These are phyloP conservation scores for Palloptera scutellata DNA, from an alignment of 2,888 invertebrate genomes.

Conservation along the genomic window DNA sequence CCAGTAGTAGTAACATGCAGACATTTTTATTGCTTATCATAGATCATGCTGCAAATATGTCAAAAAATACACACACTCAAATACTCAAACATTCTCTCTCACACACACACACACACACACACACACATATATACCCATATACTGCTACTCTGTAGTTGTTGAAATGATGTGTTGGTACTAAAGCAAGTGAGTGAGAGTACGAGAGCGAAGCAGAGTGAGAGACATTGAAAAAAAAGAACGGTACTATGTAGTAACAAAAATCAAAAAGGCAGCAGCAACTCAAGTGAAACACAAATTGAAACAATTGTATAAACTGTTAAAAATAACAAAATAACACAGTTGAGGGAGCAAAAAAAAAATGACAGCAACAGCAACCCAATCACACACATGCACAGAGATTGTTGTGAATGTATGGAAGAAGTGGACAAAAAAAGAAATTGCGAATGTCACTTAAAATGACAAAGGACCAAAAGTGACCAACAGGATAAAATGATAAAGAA, in stretches of 20 bases:
- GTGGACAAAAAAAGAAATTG: slow-evolving; percentile 25
- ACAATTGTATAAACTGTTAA: slow-evolving; percentile 29
- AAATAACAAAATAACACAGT: background rate
- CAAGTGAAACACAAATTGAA: slow-evolving; percentile 28
- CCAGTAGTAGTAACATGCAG: slow-evolving; percentile 15
- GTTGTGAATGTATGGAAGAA: background rate
- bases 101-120: background rate
- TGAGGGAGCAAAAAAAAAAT: background rate
- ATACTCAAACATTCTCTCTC: too few species aligned
- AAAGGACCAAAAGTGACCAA: slow-evolving; percentile 37
- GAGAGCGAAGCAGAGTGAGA: background rate
- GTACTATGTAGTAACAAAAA: background rate
- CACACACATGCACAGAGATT: background rate
- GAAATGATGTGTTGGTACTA: too few species aligned
- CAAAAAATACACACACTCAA: slow-evolving; percentile 8
- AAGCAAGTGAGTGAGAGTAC: too few species aligned
- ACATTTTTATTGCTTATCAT: slow-evolving; percentile 46
- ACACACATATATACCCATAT: background rate
- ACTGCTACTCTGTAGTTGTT: too few species aligned
- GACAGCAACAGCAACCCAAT: background rate
- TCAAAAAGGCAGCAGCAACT: slow-evolving; percentile 12
- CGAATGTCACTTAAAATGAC: slow-evolving; percentile 40
- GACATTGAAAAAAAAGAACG: background rate
- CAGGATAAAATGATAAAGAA: background rate
- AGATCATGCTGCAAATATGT: slow-evolving; percentile 40